A percentile compares a stretch with the other conserved stretches of the same genome.
These are phyloP conservation scores for Erinaceus europaeus DNA, from an alignment of 2,113 vertebrate genomes.

Conservation along the genomic window DNA sequence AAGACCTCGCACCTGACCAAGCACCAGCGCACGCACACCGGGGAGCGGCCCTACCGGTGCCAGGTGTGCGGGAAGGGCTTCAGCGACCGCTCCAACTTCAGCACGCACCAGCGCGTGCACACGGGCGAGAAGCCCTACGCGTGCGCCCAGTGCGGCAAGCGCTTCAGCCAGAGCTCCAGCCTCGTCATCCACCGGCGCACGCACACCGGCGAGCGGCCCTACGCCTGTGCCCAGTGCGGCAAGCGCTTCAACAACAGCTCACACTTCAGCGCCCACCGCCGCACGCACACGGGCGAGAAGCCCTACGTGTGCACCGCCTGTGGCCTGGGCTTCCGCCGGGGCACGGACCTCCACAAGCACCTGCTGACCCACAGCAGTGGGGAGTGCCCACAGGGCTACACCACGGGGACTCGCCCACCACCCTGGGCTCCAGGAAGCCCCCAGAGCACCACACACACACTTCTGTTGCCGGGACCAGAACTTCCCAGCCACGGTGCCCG, in stretches of 20 bases:
- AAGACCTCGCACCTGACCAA: conserved; percentile 33
- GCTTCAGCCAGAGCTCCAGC: conserved; percentile 42
- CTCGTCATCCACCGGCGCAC: conserved; percentile 40
- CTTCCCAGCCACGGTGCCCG: too few species aligned
- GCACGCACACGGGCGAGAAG: too few species aligned
- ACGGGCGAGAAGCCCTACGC: too few species aligned
- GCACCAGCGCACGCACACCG: conserved; percentile 55
- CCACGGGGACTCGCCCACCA: not conserved
- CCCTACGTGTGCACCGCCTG: conserved; percentile 38
- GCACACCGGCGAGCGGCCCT: conserved; percentile 51
- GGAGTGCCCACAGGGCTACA: not conserved
- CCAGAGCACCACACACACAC: too few species aligned
- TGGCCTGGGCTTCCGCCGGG: conserved; percentile 63
- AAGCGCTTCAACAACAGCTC: conserved; percentile 46
- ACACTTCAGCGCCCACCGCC: conserved; percentile 43
- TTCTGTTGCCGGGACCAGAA: not conserved
- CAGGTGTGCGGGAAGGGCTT: too few species aligned
- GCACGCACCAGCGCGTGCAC: too few species aligned
- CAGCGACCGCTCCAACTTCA: too few species aligned
- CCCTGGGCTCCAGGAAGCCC: too few species aligned
- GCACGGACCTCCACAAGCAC: conserved; percentile 84
- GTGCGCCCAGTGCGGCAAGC: conserved; percentile 72
- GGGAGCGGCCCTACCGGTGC: too few species aligned
- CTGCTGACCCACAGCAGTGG: conserved; percentile 75
- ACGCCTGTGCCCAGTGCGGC: not conserved